Conservation (phyloP, 2,888 invertebrate genomes). For the Caenorhabditis becei region DNA sequence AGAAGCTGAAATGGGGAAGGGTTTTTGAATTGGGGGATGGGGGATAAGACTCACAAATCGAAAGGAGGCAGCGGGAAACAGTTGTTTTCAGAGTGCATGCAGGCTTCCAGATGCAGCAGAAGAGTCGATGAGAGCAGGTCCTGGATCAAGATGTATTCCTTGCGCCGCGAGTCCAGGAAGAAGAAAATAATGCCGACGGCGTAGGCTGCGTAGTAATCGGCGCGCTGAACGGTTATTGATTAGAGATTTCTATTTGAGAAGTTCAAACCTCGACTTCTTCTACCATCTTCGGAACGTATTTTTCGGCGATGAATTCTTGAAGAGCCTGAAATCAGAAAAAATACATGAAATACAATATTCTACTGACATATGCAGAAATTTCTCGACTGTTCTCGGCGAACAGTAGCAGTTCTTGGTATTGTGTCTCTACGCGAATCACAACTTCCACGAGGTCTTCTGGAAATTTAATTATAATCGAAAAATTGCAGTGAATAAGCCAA, state of each 20-base stretch:
- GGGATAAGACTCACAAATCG: slow-evolving; percentile 19
- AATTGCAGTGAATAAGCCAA: background rate
- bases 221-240: background rate
- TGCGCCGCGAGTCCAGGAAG: slow-evolving; percentile 42
- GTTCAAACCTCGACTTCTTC: slow-evolving; percentile 19
- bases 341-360: background rate
- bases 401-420: slow-evolving; percentile 37
- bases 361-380: slow-evolving; percentile 25
- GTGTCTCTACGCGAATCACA: slow-evolving; percentile 18
- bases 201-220: slow-evolving; percentile 46
- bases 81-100: slow-evolving; percentile 39
- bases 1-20: slow-evolving; percentile 46
- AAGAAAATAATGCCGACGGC: slow-evolving; percentile 50
- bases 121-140: slow-evolving; percentile 48
- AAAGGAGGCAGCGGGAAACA: slow-evolving; percentile 5
- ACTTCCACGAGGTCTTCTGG: slow-evolving; percentile 20
- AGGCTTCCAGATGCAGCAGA: slow-evolving; percentile 37
- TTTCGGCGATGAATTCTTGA: slow-evolving; percentile 11
- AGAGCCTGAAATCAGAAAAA: slow-evolving; percentile 18
- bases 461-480: background rate
- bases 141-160: slow-evolving; percentile 20
- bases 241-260: background rate
- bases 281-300: slow-evolving; percentile 25
- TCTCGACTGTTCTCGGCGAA: slow-evolving; percentile 43
- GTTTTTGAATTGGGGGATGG: too few relatives aligned